Conservation (phyloP, 1,140 invertebrate species). For the Tribolium madens region DNA sequence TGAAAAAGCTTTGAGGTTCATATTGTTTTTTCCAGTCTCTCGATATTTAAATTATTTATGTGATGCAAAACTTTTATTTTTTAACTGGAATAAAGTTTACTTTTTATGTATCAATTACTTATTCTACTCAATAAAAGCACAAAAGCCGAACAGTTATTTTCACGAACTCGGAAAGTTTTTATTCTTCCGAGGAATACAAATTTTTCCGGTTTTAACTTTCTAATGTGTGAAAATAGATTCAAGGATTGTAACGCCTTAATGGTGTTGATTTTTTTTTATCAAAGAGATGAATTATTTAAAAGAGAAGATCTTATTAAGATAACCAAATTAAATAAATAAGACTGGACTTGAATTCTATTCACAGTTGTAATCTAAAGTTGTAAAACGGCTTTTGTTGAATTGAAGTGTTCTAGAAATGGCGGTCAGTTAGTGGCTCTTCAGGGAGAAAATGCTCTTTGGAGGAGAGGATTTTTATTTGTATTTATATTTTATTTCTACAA, state of each 20-base stretch:
- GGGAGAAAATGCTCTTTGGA: background rate
- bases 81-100: constrained; percentile 12
- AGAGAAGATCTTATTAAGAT: background rate
- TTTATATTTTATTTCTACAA: background rate
- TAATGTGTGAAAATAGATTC: background rate
- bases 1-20: background rate
- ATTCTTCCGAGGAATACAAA: background rate
- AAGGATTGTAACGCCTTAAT: background rate
- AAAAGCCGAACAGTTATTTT: background rate
- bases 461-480: background rate
- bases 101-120: constrained; percentile 29
- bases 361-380: background rate
- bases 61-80: background rate
- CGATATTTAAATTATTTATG: background rate
- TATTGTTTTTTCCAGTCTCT: background rate
- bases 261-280: background rate
- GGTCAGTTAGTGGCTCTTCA: background rate
- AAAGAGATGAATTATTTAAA: background rate
- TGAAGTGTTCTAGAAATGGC: background rate
- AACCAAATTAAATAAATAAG: background rate
- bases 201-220: background rate
- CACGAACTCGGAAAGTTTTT: background rate
- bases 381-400: background rate
- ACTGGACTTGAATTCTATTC: too few relatives aligned
- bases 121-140: constrained; percentile 8